Base-by-base conservation (phyloP, 1,140 invertebrate species). In the Drosophila ogumai region DNA sequence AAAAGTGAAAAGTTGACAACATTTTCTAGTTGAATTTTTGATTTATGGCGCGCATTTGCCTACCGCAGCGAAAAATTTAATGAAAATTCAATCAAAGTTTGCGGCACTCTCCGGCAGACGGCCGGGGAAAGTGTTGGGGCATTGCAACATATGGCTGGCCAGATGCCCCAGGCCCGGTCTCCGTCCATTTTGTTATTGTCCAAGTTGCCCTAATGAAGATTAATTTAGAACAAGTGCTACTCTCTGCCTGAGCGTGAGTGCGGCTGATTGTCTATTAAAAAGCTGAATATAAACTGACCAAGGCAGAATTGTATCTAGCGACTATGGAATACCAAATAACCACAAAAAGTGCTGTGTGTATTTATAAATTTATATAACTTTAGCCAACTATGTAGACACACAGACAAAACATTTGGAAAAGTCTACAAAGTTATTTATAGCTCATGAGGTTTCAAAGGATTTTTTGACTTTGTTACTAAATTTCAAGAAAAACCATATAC, bases 1-100 rank as follows among this genome's bases (percentile, higher is more conserved):
- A 88, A 88, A 88, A 88, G 85, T 81, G 85, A 88, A 90, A 88
- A 88, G 85, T 88, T 90, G 84, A 88, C 82, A 85, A 81, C 80
- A 88, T 88, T 88, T 69, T 56, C 64, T 66, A 84, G 80, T 68
- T 81, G 32, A 78, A 75, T 79, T 87, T 85, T 80, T 87, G 76
- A 87, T 87, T 87, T 87, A 88, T 87, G 59, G 85, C 68, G 64
- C 46, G 63, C 68, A 77, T 71, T 82, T 85, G 50, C 59, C 65
- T 72, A 82, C 82, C 82, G 61, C 82, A 87, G 63, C 75, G 59
- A 66, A 72, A 57, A 87, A 87, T 82, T 75, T 86, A 87, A 88
- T 87, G 82, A 87, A 87, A 87, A 88, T 88, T 87, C 82, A 88
- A 87, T 87, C 79, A 87, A 87, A 87, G 84, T 87, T 82, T 60